Conservation (phyloP, 1,140 invertebrate species). For the Hyphantria cunea region DNA sequence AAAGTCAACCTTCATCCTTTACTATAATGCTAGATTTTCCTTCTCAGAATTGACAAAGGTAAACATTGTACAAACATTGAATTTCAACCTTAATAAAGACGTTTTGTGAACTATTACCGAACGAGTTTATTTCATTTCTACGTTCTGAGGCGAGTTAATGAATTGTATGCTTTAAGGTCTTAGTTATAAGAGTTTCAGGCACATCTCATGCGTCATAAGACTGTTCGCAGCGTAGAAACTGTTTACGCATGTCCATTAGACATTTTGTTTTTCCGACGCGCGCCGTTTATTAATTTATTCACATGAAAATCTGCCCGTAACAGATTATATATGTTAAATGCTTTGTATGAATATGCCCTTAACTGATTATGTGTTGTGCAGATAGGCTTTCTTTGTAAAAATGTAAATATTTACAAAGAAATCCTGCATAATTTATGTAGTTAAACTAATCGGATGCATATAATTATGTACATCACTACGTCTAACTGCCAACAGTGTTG, state of each 20-base stretch:
- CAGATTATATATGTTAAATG: too few species aligned
- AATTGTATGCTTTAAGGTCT: conserved; percentile 68
- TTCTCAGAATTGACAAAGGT: conserved; percentile 23
- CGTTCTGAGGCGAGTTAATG: conserved; percentile 46
- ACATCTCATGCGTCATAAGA: conserved; percentile 48
- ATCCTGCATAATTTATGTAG: too few species aligned
- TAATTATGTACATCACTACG: too few species aligned
- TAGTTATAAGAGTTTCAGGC: conserved; percentile 63
- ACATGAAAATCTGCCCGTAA: conserved; percentile 13
- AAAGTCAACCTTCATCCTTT: conserved; percentile 62
- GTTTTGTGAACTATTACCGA: conserved; percentile 49
- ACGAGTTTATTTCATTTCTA: conserved; percentile 42
- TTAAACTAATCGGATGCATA: too few species aligned
- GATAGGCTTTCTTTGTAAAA: not conserved
- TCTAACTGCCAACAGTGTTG: too few species aligned
- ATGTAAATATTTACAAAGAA: too few species aligned
- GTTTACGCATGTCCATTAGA: conserved; percentile 71
- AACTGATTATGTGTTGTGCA: not conserved
- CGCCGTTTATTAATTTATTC: conserved; percentile 16
- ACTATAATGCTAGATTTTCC: conserved; percentile 42
- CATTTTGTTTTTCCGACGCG: conserved; percentile 43
- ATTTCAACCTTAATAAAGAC: conserved; percentile 66
- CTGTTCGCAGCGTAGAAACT: conserved; percentile 49
- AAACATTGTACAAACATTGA: conserved; percentile 39
- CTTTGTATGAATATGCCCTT: not conserved